phyloP scores from a whole-genome alignment of 2,797 vertebrate species.

The Pyrocephalus nanus region DNA sequence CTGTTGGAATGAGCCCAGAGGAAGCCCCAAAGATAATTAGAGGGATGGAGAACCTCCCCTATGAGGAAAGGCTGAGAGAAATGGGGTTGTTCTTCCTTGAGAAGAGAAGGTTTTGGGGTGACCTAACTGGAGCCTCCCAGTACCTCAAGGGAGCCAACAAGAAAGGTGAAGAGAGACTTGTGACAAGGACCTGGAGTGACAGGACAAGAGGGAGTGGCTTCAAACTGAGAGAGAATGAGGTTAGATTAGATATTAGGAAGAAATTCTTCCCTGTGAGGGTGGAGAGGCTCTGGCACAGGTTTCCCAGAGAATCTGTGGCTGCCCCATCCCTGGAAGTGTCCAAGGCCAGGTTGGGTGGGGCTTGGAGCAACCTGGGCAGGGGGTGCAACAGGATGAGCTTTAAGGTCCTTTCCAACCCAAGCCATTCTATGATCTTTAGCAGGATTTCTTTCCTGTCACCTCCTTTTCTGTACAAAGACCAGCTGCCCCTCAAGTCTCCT shows the following conservation, averaged over 20 bases:
- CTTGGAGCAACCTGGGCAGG: background rate
- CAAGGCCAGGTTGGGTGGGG: background rate
- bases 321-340: background rate
- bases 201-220: background rate
- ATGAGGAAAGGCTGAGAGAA: background rate
- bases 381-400: fast-evolving
- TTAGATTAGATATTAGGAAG: background rate
- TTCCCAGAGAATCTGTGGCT: background rate
- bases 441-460: background rate
- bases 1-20: background rate
- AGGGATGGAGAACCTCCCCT: background rate
- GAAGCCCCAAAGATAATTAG: background rate
- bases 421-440: background rate
- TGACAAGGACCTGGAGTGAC: background rate
- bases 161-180: background rate
- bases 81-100: background rate
- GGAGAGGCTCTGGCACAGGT: background rate
- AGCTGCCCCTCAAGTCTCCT: background rate
- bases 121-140: background rate
- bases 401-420: background rate
- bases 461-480: background rate
- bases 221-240: background rate
- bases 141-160: background rate
- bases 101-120: background rate
- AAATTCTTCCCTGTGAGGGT: background rate